Conservation (phyloP, 2,888 invertebrate genomes). For the Pantelozetes paolii region DNA sequence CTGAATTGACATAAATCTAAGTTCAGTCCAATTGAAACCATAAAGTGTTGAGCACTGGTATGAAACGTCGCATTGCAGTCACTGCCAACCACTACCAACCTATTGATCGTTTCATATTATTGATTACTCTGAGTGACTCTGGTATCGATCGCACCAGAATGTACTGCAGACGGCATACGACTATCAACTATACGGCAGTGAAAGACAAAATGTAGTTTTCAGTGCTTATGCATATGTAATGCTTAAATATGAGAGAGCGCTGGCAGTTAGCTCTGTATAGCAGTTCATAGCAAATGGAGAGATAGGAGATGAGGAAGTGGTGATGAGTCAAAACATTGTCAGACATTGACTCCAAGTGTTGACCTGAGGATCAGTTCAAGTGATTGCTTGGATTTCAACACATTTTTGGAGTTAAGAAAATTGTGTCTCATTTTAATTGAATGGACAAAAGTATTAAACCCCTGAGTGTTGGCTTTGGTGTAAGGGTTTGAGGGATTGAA, state of each 20-base stretch:
- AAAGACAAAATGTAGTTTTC: constrained; percentile 1
- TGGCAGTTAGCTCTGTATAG: neutral
- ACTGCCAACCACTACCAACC: neutral
- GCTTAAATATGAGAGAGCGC: neutral
- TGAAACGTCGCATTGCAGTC: constrained; percentile 36
- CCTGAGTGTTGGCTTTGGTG: constrained; percentile 10
- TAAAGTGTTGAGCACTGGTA: neutral
- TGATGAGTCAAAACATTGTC: neutral
- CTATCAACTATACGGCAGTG: constrained; percentile 1
- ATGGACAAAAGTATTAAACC: neutral
- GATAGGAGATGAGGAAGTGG: neutral
- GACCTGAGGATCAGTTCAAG: neutral
- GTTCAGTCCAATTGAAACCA: too few relatives aligned
- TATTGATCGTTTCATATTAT: constrained; percentile 18
- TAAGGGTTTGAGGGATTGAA: neutral
- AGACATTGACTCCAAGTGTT: neutral
- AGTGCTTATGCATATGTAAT: constrained; percentile 28
- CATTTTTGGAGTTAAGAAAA: neutral
- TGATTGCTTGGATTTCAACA: too few relatives aligned
- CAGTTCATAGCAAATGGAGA: neutral
- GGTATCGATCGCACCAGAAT: constrained; percentile 32
- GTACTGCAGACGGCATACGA: constrained; percentile 8
- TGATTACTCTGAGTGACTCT: constrained; percentile 23
- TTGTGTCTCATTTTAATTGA: neutral
- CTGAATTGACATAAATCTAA: too few relatives aligned